Conservation (phyloP, 2,888 invertebrate genomes). For the Athetis lepigone region DNA sequence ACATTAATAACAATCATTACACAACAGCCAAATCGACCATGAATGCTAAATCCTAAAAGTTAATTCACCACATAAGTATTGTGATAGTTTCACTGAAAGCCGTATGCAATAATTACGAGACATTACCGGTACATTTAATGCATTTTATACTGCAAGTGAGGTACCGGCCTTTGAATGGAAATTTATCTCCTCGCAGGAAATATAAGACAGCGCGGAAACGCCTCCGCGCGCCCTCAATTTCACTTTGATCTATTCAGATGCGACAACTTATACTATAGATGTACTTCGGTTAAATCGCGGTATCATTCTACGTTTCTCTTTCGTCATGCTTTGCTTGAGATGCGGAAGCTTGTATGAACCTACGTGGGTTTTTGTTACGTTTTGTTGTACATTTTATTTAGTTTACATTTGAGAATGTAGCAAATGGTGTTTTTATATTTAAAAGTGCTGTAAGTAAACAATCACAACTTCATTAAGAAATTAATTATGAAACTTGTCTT, state of each 20-base stretch:
- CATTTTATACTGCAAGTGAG: constrained; percentile 56
- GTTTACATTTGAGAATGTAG: too few relatives aligned
- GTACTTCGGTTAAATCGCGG: constrained; percentile 49
- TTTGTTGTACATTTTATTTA: neutral
- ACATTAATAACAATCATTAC: neutral
- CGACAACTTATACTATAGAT: constrained; percentile 61
- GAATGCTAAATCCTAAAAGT: constrained; percentile 2
- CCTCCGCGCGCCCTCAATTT: constrained; percentile 75
- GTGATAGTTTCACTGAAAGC: constrained; percentile 15
- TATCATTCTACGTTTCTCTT: constrained; percentile 55
- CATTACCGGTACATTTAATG: constrained; percentile 63
- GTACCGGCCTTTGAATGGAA: constrained; percentile 64
- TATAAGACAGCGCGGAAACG: constrained; percentile 71
- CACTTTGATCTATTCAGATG: constrained; percentile 75
- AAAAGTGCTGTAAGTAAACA: too few relatives aligned
- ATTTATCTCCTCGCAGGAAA: constrained; percentile 70
- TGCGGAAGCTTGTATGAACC: constrained; percentile 38
- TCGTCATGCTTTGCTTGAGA: constrained; percentile 43
- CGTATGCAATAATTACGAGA: constrained; percentile 39
- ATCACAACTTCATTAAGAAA: too few relatives aligned
- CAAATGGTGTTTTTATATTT: too few relatives aligned
- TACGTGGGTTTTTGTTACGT: constrained; percentile 26
- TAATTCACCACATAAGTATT: constrained; percentile 1
- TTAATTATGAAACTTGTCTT: too few relatives aligned
- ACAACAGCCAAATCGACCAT: constrained; percentile 3